Conservation (phyloP, 2,113 vertebrate genomes). For the Cygnus atratus region DNA sequence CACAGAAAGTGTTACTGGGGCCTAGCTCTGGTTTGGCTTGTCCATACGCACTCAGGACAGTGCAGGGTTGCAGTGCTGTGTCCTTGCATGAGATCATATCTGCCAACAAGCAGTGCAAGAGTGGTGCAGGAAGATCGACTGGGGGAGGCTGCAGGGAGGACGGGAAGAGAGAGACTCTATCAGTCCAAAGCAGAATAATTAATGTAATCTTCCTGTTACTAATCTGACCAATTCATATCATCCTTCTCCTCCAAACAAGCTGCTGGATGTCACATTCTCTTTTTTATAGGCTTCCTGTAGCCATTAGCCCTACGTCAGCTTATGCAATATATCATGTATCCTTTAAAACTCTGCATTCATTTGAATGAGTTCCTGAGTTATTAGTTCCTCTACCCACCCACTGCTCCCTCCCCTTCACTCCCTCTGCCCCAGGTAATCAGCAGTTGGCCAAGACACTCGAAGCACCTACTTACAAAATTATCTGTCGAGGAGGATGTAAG, state of each 20-base stretch:
- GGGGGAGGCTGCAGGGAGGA: not conserved
- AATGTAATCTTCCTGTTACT: conserved; percentile 14
- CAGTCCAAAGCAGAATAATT: not conserved
- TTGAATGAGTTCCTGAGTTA: conserved; percentile 60
- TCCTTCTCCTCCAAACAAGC: conserved; percentile 9
- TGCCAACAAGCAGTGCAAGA: not conserved
- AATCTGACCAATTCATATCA: not conserved
- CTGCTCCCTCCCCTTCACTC: not conserved
- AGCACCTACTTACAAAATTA: conserved; percentile 49
- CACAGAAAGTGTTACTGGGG: not conserved
- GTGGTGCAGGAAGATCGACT: not conserved
- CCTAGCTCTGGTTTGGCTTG: not conserved
- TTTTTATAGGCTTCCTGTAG: conserved; percentile 54
- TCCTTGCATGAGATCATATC: not conserved
- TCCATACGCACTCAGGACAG: not conserved
- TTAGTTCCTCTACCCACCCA: conserved; percentile 52
- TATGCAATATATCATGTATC: conserved; percentile 3
- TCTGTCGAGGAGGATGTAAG: conserved; percentile 39
- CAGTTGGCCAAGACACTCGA: conserved; percentile 33
- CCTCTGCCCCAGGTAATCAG: conserved; percentile 30
- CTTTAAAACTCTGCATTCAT: conserved; percentile 50
- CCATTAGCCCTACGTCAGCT: not conserved
- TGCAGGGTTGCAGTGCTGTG: not conserved
- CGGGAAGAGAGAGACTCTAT: not conserved
- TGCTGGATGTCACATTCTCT: conserved; percentile 3